A percentile compares a stretch with the other conserved stretches of the same genome.
phyloP scores from a whole-genome alignment of 2,797 vertebrate genomes.

The Austrolebias charrua region DNA sequence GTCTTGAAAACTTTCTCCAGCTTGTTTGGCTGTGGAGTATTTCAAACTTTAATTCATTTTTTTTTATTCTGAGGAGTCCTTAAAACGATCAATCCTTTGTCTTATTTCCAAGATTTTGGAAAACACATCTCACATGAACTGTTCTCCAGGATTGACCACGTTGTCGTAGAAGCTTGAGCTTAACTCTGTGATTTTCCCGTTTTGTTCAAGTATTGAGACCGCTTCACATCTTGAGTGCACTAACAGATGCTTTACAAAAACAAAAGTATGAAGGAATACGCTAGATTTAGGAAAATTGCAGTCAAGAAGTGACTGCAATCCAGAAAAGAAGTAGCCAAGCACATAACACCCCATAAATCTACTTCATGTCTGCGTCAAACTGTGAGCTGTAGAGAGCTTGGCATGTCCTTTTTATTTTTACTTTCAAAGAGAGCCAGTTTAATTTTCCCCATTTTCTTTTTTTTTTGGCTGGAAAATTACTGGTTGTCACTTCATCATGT shows the following conservation, averaged over 20 bases:
- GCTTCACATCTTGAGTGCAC: slow-evolving; percentile 9
- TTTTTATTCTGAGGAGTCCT: slow-evolving; percentile 5
- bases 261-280: slow-evolving; percentile 2
- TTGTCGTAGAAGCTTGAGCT: slow-evolving; percentile 11
- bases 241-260: slow-evolving; percentile 3
- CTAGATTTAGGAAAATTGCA: slow-evolving; percentile 5
- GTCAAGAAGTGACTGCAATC: slow-evolving; percentile 1
- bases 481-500: slow-evolving; percentile 3
- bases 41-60: slow-evolving; percentile 26
- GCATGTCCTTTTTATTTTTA: neutral
- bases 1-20: slow-evolving; percentile 37
- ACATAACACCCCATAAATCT: slow-evolving; percentile 1
- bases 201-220: neutral
- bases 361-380: neutral
- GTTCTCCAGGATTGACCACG: slow-evolving; percentile 6
- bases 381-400: neutral
- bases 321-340: slow-evolving; percentile 15
- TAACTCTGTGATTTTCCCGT: slow-evolving; percentile 12
- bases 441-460: neutral
- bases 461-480: slow-evolving; percentile 20
- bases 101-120: slow-evolving; percentile 38
- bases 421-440: slow-evolving; percentile 12
- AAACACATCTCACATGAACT: slow-evolving; percentile 15
- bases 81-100: slow-evolving; percentile 32
- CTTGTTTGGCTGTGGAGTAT: slow-evolving; percentile 24